These are phyloP conservation scores for Muntiacus reevesi DNA, from an alignment of 2,113 vertebrate species.

Conservation along the genomic window DNA sequence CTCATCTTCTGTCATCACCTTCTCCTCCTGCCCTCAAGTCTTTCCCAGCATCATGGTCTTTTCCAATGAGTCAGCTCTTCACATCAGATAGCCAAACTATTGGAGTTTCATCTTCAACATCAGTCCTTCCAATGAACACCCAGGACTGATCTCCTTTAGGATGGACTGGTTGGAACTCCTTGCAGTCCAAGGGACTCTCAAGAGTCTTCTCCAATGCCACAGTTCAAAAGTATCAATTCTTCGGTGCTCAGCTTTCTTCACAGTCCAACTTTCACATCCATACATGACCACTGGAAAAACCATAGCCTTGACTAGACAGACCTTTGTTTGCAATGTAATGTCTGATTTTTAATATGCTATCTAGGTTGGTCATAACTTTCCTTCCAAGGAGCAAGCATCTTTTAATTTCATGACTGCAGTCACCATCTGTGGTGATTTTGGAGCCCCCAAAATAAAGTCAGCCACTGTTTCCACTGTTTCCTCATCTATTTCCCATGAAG, in stretches of 20 bases:
- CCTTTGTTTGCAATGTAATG: neutral
- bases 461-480: neutral
- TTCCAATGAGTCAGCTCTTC: neutral
- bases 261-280: neutral
- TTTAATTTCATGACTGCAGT: neutral
- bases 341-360: neutral
- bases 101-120: neutral
- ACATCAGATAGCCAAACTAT: neutral
- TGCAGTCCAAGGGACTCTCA: neutral
- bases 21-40: neutral
- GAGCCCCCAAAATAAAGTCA: neutral
- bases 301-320: neutral
- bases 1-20: neutral
- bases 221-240: neutral
- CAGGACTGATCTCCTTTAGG: neutral
- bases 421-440: neutral
- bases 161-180: neutral
- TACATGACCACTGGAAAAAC: neutral
- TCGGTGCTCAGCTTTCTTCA: accelerated
- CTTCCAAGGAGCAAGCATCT: neutral
- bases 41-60: neutral
- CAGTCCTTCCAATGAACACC: neutral
- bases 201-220: neutral
- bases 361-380: neutral
- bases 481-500: neutral